Conservation (phyloP, 2,888 invertebrate species). For the Drosophila robusta region DNA sequence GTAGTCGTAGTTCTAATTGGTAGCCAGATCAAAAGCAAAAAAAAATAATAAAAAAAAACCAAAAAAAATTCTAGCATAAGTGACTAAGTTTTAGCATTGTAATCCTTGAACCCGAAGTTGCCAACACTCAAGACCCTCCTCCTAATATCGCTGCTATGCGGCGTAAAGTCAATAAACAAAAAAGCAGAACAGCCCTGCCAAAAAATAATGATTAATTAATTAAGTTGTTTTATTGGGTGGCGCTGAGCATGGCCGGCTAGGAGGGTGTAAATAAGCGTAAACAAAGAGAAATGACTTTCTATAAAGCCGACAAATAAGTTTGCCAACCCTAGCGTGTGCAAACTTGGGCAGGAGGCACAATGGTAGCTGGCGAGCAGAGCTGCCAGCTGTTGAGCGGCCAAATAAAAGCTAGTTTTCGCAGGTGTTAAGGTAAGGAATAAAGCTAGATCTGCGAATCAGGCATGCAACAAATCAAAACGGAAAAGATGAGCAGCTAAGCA, state of each 20-base stretch:
- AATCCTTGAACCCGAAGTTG: slow-evolving; percentile 40
- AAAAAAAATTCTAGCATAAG: slow-evolving; percentile 47
- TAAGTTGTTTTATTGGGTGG: slow-evolving; percentile 71
- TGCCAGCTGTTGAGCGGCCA: not conserved
- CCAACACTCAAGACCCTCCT: not conserved
- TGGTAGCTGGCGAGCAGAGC: slow-evolving; percentile 1
- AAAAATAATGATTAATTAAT: slow-evolving; percentile 76
- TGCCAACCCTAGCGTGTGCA: slow-evolving; percentile 18
- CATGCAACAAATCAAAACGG: too few relatives aligned
- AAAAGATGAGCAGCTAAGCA: too few relatives aligned
- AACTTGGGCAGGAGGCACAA: slow-evolving; percentile 3
- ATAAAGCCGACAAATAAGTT: slow-evolving; percentile 62
- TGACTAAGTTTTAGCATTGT: slow-evolving; percentile 68
- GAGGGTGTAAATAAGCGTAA: not conserved
- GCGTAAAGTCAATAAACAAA: slow-evolving; percentile 60
- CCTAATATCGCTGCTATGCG: slow-evolving; percentile 31
- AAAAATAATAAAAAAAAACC: slow-evolving; percentile 15
- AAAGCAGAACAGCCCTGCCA: slow-evolving; percentile 55
- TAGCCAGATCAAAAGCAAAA: slow-evolving; percentile 30
- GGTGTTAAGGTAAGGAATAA: too few relatives aligned
- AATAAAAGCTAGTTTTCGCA: slow-evolving; percentile 2
- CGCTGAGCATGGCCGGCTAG: slow-evolving; percentile 20
- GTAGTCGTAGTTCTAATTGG: slow-evolving; percentile 45
- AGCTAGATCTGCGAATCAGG: too few relatives aligned
- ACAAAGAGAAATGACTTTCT: slow-evolving; percentile 66